A percentile compares a stretch with the other conserved stretches of the same genome.
These are phyloP conservation scores for Mallotus villosus DNA, from an alignment of 2,797 vertebrate genomes.

Conservation along the genomic window DNA sequence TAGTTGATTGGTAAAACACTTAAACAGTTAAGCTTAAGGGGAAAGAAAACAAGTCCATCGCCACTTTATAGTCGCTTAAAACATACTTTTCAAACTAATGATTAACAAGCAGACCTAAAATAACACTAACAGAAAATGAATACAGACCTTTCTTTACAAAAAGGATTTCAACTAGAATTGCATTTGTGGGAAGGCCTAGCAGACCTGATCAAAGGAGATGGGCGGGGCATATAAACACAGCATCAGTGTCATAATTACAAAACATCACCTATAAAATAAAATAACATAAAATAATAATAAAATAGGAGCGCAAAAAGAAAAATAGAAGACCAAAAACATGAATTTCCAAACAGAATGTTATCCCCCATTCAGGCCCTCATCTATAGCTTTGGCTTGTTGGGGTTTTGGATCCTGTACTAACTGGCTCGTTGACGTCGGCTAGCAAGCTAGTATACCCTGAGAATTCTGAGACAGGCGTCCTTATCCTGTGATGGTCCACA, in stretches of 20 bases:
- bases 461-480: constrained; percentile 97
- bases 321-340: constrained; percentile 56
- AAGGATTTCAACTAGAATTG: constrained; percentile 56
- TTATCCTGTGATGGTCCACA: constrained; percentile 93
- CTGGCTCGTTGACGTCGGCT: constrained; percentile 95
- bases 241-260: constrained; percentile 59
- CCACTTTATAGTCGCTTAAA: constrained; percentile 68
- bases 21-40: constrained; percentile 73
- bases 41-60: constrained; percentile 57
- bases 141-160: constrained; percentile 51
- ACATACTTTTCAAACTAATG: constrained; percentile 49
- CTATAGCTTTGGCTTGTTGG: constrained; percentile 99
- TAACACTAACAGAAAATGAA: constrained; percentile 73
- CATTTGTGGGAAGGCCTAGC: constrained; percentile 64
- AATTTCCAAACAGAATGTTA: constrained; percentile 73
- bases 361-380: constrained; percentile 79
- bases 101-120: constrained; percentile 84
- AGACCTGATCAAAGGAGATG: constrained; percentile 59
- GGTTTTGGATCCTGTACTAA: constrained; percentile 95
- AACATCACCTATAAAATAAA: constrained; percentile 43
- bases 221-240: constrained; percentile 64
- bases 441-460: constrained; percentile 99
- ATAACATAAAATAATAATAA: constrained; percentile 70
- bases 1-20: constrained; percentile 85
- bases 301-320: constrained; percentile 63